phyloP scores from a whole-genome alignment of 1,140 invertebrate genomes.

The Harlomillsia oculata region DNA sequence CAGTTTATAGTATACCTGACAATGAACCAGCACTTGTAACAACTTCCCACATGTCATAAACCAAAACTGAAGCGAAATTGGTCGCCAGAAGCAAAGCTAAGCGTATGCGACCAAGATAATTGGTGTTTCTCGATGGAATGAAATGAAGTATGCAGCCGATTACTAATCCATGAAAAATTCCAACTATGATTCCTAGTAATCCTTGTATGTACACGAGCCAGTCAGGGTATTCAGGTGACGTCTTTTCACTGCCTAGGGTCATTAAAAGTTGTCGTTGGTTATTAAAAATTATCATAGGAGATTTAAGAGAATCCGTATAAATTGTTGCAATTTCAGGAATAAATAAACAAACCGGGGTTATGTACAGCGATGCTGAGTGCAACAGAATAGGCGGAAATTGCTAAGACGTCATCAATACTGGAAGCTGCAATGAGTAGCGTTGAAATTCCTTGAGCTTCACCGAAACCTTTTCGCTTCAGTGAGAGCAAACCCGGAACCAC shows the following conservation, averaged over 20 bases:
- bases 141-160: slow-evolving; percentile 27
- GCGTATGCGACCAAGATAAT: neutral
- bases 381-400: slow-evolving; percentile 81
- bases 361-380: slow-evolving; percentile 53
- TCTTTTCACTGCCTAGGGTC: no score
- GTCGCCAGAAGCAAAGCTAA: neutral
- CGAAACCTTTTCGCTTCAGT: slow-evolving; percentile 74
- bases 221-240: no score
- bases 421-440: slow-evolving; percentile 86
- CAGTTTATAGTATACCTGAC: no score
- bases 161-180: slow-evolving; percentile 19
- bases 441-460: slow-evolving; percentile 49
- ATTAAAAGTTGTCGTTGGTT: neutral
- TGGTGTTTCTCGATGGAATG: slow-evolving; percentile 19
- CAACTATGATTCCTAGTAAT: no score
- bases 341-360: neutral
- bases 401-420: slow-evolving; percentile 75
- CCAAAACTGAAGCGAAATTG: slow-evolving; percentile 2
- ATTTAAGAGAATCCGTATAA: neutral
- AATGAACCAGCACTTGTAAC: slow-evolving; percentile 10
- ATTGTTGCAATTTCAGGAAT: no score
- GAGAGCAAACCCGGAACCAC: slow-evolving; percentile 82
- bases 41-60: slow-evolving; percentile 1
- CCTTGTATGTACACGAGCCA: no score
- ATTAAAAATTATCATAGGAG: neutral